A percentile compares a stretch with the other conserved stretches of the same genome.
phyloP scores from a whole-genome alignment of 2,888 invertebrate species.

The Hoplodrina blanda region DNA sequence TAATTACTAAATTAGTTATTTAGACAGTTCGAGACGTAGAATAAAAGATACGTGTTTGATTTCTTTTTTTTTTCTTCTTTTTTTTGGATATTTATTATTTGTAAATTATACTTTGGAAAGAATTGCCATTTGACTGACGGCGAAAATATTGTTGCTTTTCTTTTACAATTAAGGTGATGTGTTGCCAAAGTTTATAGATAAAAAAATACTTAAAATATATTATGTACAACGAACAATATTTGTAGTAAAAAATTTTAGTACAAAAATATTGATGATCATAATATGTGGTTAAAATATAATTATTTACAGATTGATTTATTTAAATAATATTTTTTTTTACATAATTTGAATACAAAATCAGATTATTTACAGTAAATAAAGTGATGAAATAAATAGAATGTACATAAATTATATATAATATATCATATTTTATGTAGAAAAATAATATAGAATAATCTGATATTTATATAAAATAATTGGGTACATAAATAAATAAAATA shows the following conservation, averaged over 20 bases:
- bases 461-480: too few species aligned
- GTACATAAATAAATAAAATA: neutral
- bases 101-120: neutral
- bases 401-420: neutral
- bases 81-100: neutral
- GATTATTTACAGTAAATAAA: slow-evolving; percentile 19
- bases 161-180: neutral
- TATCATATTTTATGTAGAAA: neutral
- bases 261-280: neutral
- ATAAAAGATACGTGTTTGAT: too few species aligned
- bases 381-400: slow-evolving; percentile 6
- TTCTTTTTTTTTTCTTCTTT: neutral
- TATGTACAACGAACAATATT: slow-evolving; percentile 19
- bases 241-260: neutral
- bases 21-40: too few species aligned
- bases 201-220: slow-evolving; percentile 22
- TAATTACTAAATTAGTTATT: slow-evolving; percentile 1
- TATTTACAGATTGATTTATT: neutral
- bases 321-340: neutral
- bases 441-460: neutral
- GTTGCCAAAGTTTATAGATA: slow-evolving; percentile 12
- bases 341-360: slow-evolving; percentile 16
- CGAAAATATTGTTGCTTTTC: neutral
- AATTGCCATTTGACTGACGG: neutral
- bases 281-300: neutral